Percentiles rank a stretch among this genome's conserved stretches.
These are phyloP conservation scores for Drosophila paulistorum DNA, from an alignment of 1,140 invertebrate genomes.

Conservation along the genomic window DNA sequence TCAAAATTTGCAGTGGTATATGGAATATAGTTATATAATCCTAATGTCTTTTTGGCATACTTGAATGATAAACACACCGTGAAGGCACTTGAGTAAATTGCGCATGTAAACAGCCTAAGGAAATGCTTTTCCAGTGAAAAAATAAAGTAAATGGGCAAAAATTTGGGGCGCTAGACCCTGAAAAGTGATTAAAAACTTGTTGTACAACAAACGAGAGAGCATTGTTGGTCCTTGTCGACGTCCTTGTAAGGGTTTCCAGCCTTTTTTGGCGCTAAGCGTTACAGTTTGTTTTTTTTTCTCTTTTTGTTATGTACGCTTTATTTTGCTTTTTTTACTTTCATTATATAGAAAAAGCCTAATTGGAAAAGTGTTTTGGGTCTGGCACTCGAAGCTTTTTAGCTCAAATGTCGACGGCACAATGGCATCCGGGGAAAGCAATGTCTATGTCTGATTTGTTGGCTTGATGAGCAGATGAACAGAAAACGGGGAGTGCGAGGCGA, in stretches of 20 bases:
- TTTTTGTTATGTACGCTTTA: constrained; percentile 25
- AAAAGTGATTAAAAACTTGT: constrained; percentile 80
- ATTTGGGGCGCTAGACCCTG: constrained; percentile 67
- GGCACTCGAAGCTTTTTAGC: constrained; percentile 77
- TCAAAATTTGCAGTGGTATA: not conserved
- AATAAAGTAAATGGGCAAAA: constrained; percentile 25
- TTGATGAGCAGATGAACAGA: constrained; percentile 29
- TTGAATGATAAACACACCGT: constrained; percentile 70
- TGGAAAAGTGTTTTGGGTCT: constrained; percentile 78
- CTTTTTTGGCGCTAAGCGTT: constrained; percentile 45
- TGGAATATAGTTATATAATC: constrained; percentile 9
- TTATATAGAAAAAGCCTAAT: constrained; percentile 73
- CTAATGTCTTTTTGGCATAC: constrained; percentile 19
- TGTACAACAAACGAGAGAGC: constrained; percentile 56
- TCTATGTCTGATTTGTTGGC: constrained; percentile 69
- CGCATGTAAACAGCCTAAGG: constrained; percentile 65
- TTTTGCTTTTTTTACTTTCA: constrained; percentile 33
- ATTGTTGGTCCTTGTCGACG: constrained; percentile 45
- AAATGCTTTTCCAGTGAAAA: constrained; percentile 24
- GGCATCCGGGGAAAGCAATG: constrained; percentile 38
- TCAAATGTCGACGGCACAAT: constrained; percentile 69
- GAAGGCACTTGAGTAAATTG: constrained; percentile 74
- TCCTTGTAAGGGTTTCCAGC: constrained; percentile 66
- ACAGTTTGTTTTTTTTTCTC: constrained; percentile 29
- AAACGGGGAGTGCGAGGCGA: not conserved